Conservation (phyloP, 2,113 vertebrate genomes). For the Oreochromis aureus region DNA sequence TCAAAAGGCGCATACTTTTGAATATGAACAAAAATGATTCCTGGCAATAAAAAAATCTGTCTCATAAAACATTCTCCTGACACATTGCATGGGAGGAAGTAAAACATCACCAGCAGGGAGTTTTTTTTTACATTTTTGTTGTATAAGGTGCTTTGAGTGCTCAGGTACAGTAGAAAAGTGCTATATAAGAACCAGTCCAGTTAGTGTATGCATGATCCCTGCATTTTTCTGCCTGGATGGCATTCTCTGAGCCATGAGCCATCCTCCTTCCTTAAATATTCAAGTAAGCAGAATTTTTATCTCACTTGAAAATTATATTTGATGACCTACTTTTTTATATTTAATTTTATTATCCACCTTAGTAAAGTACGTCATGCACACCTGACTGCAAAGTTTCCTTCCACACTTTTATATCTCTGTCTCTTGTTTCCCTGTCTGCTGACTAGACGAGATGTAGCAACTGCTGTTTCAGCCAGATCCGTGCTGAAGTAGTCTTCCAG, state of each 20-base stretch:
- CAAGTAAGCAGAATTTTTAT: neutral
- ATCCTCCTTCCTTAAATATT: neutral
- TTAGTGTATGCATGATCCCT: neutral
- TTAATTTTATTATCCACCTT: neutral
- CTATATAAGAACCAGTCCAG: neutral
- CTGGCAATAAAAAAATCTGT: neutral
- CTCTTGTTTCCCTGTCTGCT: neutral
- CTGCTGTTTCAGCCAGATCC: too few species aligned
- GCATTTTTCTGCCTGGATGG: neutral
- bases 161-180: neutral
- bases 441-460: neutral
- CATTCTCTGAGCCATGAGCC: neutral
- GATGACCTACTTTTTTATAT: neutral
- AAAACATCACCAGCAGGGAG: neutral
- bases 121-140: neutral
- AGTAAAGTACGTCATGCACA: neutral
- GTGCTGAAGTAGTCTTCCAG: neutral
- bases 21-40: neutral
- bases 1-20: neutral
- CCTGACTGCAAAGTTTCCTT: neutral
- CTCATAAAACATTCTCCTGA: neutral
- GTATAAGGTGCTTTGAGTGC: neutral
- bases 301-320: neutral
- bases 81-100: neutral
- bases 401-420: neutral